Conservation (phyloP, 2,888 invertebrate genomes). For the Pseudolycoriella hygida region DNA sequence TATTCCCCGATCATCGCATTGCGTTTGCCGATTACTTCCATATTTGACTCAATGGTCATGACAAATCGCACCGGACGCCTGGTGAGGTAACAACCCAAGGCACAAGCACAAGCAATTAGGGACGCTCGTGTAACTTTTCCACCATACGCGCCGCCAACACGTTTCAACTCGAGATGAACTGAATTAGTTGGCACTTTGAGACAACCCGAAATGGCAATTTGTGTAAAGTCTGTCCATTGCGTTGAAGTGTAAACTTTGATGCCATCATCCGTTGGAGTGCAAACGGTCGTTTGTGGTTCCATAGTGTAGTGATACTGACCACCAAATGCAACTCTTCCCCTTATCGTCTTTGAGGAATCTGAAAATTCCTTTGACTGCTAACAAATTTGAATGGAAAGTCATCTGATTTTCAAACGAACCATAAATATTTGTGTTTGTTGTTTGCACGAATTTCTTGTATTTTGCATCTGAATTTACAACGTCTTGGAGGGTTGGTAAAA, state of each 20-base stretch:
- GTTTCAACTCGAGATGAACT: constrained; percentile 49
- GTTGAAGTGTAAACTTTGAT: constrained; percentile 45
- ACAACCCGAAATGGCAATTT: constrained; percentile 35
- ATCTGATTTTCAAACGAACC: too few species aligned
- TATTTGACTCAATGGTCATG: constrained; percentile 51
- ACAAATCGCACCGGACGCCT: constrained; percentile 51
- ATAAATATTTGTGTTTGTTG: too few species aligned
- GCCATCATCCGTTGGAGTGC: constrained; percentile 38
- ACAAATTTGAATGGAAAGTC: too few species aligned
- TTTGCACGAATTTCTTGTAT: too few species aligned
- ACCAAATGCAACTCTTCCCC: too few species aligned
- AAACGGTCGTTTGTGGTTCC: constrained; percentile 46
- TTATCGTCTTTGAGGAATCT: too few species aligned
- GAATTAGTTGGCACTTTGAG: constrained; percentile 42
- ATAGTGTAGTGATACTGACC: constrained; percentile 21
- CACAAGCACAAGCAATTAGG: constrained; percentile 42
- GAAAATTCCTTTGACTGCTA: too few species aligned
- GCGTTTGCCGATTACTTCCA: constrained; percentile 37
- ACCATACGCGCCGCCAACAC: constrained; percentile 71
- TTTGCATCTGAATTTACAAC: too few species aligned
- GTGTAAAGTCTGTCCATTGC: constrained; percentile 44
- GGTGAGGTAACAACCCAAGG: constrained; percentile 40
- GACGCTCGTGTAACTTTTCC: constrained; percentile 48
- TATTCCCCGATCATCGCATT: constrained; percentile 33
- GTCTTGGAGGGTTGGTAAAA: too few species aligned